phyloP scores from a whole-genome alignment of 2,797 vertebrate species.

The Myotis vivesi region DNA sequence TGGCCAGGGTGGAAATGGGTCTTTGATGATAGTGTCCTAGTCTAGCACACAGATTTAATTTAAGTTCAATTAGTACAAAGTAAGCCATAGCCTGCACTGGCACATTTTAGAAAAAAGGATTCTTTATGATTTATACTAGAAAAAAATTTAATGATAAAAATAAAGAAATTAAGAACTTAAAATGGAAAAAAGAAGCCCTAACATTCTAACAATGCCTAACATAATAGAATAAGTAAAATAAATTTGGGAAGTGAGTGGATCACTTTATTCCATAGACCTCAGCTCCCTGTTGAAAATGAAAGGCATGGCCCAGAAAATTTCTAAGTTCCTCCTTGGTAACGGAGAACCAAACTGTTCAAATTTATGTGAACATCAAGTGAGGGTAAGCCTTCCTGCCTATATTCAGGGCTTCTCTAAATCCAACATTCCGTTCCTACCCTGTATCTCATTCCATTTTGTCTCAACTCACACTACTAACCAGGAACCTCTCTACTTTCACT shows the following conservation, averaged over 20 bases:
- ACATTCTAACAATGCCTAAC: neutral
- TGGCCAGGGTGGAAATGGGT: too few species aligned
- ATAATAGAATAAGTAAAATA: neutral
- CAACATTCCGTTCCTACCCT: neutral
- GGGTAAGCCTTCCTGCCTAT: neutral
- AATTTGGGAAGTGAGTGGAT: neutral
- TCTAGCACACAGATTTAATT: neutral
- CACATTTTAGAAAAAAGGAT: constrained; percentile 6
- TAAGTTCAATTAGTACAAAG: neutral
- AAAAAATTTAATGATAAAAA: constrained; percentile 10
- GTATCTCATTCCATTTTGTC: neutral
- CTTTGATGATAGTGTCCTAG: neutral
- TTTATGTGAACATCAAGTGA: neutral
- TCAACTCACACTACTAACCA: neutral
- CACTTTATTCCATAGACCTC: neutral
- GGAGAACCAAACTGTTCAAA: neutral
- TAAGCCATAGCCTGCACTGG: neutral
- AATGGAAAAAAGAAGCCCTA: neutral
- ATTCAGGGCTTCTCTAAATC: neutral
- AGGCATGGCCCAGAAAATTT: neutral
- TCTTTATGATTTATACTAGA: constrained; percentile 12
- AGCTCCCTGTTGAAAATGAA: neutral
- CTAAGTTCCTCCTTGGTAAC: neutral
- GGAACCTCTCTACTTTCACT: neutral
- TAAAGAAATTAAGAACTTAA: neutral